Evolutionary conservation across 2,113 vertebrate species (phyloP), one percentile per base, ranked within the genome.

Genomic region (Gopherus evgoodei): DNA sequence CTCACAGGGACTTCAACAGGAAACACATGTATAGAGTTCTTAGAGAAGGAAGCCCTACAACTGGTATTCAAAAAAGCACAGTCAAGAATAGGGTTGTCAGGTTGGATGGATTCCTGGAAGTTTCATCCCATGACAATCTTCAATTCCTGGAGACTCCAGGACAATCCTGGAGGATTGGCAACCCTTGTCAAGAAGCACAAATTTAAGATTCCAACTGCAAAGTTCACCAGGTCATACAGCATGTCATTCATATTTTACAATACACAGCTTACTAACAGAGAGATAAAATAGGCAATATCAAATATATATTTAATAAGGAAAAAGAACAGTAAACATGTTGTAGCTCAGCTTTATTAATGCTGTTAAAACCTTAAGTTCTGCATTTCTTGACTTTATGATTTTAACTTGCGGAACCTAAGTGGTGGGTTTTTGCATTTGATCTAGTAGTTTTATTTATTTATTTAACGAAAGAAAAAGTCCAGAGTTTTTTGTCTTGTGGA

Each of bases 21-120:
- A 78, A 54, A 47, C 4, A 47, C 4, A 27, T 4, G 13, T 8
- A 86, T 38, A 79, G 0, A 69, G 72, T 44, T 75, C 27, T 8
- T 83, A 69, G 86, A 0, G 2, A n/a, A 59, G 5, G 38, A 72
- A 94, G 95, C 87, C 95, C 76, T 62, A 87, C 88, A 95, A 38
- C 24, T 83, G 65, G n/a, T 21, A 72, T 72, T 72, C 19, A 59
- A 29, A 29, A 78, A 78, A 27, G 38, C 13, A 21, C 9, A 65
- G 44, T 38, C n/a, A 11, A 22, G 19, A 72, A 72, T 14, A 12
- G 11, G 57, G 27, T 14, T 62, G 57, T 62, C 27, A 59, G 35
- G 4, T 72, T 72, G 19, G 65, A 72, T 38, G 65, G 19, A 38
- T 72, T 38, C n/a, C 65, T 72, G 9, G 19, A 72, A n/a, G n/a